phyloP scores from a whole-genome alignment of 1,140 invertebrate genomes.

The Drosophila eugracilis region DNA sequence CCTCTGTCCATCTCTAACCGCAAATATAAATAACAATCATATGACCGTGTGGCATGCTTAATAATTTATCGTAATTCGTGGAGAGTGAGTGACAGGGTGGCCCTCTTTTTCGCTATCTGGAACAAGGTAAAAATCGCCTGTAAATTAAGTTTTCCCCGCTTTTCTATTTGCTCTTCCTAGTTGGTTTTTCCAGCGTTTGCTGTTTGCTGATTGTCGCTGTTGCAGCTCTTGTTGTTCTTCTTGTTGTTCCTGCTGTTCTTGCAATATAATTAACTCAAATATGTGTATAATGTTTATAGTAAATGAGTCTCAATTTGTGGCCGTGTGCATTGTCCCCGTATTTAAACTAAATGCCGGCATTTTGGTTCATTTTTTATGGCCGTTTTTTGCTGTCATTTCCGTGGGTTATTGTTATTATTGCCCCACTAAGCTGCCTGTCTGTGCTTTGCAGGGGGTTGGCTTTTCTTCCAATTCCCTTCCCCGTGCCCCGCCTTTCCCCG shows the following conservation, averaged over 20 bases:
- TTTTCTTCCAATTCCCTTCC: conserved; percentile 38
- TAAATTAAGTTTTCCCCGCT: conserved; percentile 53
- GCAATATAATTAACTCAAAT: conserved; percentile 80
- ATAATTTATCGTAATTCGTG: conserved; percentile 82
- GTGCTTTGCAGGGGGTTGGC: conserved; percentile 37
- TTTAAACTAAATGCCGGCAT: conserved; percentile 70
- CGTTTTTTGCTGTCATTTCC: conserved; percentile 43
- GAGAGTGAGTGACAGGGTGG: conserved; percentile 35
- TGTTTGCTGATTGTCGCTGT: conserved; percentile 44
- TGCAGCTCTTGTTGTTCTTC: conserved; percentile 18
- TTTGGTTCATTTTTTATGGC: conserved; percentile 37
- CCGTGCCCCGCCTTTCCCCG: conserved; percentile 18
- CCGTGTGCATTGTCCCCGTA: conserved; percentile 50
- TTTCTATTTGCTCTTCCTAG: conserved; percentile 24
- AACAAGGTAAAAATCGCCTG: conserved; percentile 54
- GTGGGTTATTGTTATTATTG: conserved; percentile 49
- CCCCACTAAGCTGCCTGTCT: conserved; percentile 30
- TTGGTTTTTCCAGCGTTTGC: conserved; percentile 20
- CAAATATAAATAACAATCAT: conserved; percentile 68
- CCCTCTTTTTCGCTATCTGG: neutral
- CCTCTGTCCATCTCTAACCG: neutral
- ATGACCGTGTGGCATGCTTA: conserved; percentile 67
- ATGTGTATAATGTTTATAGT: conserved; percentile 78
- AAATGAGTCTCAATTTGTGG: conserved; percentile 58
- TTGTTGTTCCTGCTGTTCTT: conserved; percentile 35